Evolutionary conservation across 2,888 invertebrate genomes (phyloP).

Genomic region (Drosophila pseudotalamancana): DNA sequence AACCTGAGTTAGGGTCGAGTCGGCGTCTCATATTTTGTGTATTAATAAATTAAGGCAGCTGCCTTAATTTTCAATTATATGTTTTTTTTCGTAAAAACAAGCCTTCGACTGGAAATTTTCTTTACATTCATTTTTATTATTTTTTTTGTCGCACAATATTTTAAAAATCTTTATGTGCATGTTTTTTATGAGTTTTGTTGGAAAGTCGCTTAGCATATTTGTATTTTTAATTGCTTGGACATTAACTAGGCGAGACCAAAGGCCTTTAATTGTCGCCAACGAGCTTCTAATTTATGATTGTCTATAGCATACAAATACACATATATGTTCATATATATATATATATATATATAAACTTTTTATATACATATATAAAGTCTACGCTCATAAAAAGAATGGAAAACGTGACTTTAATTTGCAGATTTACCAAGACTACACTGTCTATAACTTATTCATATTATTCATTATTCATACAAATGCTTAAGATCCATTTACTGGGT

Average conservation of each 20-base stretch:
- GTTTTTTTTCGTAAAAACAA: conserved; percentile 2
- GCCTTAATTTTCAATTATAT: conserved; percentile 42
- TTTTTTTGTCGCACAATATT: conserved; percentile 39
- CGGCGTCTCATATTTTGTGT: conserved; percentile 42
- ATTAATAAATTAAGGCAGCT: conserved; percentile 48
- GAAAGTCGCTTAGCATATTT: conserved; percentile 61
- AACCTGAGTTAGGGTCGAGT: conserved; percentile 47
- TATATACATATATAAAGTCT: too few relatives aligned
- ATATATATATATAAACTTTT: not conserved
- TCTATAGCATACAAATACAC: conserved; percentile 2
- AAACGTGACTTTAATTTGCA: too few relatives aligned
- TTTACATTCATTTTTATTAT: conserved; percentile 33
- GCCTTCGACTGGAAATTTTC: conserved; percentile 14
- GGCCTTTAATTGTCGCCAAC: conserved; percentile 61
- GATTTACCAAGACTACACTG: too few relatives aligned
- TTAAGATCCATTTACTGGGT: conserved; percentile 10
- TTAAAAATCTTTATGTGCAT: conserved; percentile 44
- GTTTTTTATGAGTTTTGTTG: conserved; percentile 15
- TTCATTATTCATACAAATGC: not conserved
- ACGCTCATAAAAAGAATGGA: not conserved
- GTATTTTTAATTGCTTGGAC: conserved; percentile 56
- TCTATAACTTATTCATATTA: not conserved
- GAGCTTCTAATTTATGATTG: conserved; percentile 64
- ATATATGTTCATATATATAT: not conserved
- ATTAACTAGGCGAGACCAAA: conserved; percentile 61